Percentiles rank a stretch among this genome's conserved stretches.
These are phyloP conservation scores for Digitonthophagus gazella DNA, from an alignment of 2,888 invertebrate genomes.

Conservation along the genomic window DNA sequence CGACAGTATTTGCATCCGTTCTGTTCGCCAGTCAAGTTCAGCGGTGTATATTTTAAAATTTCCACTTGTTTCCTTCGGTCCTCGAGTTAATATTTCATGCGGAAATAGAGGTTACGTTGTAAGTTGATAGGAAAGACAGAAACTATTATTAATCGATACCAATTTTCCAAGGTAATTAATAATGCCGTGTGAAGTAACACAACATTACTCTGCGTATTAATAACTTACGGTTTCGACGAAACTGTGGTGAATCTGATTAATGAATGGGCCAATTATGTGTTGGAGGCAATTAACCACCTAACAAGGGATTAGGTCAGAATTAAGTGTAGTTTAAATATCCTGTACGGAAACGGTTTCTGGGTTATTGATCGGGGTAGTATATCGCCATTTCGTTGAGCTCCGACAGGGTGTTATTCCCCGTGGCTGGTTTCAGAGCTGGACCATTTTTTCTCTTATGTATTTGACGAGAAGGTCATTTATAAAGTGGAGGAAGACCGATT, in stretches of 20 bases:
- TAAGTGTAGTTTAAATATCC: neutral
- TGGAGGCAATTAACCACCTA: neutral
- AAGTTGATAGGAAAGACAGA: no score
- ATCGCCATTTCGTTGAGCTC: neutral
- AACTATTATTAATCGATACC: no score
- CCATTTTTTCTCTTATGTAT: slow-evolving; percentile 16
- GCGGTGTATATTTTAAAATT: neutral
- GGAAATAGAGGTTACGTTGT: no score
- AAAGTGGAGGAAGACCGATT: slow-evolving; percentile 8
- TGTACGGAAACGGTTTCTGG: neutral
- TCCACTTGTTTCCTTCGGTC: neutral
- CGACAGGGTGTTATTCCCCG: neutral
- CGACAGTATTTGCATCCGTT: slow-evolving; percentile 11
- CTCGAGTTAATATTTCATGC: no score
- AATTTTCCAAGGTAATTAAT: neutral
- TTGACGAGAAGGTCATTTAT: slow-evolving; percentile 15
- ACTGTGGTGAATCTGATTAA: neutral
- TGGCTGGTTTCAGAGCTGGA: neutral
- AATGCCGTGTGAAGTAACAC: neutral
- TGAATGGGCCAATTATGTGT: neutral
- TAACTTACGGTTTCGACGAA: neutral
- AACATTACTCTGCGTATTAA: neutral
- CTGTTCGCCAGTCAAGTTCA: neutral
- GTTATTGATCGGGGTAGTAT: neutral
- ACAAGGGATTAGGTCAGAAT: neutral